These are phyloP conservation scores for Cantharis rufa DNA, from an alignment of 2,888 invertebrate species.

Conservation along the genomic window DNA sequence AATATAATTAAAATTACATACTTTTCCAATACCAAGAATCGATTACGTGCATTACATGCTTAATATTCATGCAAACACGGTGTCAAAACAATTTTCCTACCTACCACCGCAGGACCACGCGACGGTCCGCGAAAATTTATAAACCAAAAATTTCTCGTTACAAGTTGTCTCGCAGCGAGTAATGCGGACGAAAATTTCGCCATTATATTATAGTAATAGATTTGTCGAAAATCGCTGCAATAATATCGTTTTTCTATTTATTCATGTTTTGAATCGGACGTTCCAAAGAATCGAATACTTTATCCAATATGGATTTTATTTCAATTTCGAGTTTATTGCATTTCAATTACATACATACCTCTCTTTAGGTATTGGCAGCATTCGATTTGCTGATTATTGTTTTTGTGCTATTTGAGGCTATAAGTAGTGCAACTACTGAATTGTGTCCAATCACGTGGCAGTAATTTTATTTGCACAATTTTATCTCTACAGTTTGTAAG, in stretches of 20 bases:
- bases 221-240: not conserved
- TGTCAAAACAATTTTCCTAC: not conserved
- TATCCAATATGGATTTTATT: not conserved
- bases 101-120: not conserved
- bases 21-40: not conserved
- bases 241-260: not conserved
- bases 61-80: not conserved
- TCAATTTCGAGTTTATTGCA: not conserved
- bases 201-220: too few species aligned
- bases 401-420: not conserved
- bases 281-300: not conserved
- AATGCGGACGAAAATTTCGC: too few species aligned
- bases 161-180: too few species aligned
- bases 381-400: not conserved
- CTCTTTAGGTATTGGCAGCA: not conserved
- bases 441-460: not conserved
- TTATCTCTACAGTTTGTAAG: not conserved
- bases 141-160: not conserved
- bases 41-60: not conserved
- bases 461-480: not conserved
- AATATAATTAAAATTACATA: conserved; percentile 1
- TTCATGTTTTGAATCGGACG: not conserved
- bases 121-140: not conserved
- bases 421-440: not conserved
- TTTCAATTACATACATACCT: not conserved